These are phyloP conservation scores for Nannospalax galili DNA, from an alignment of 2,113 vertebrate species.

Conservation along the genomic window DNA sequence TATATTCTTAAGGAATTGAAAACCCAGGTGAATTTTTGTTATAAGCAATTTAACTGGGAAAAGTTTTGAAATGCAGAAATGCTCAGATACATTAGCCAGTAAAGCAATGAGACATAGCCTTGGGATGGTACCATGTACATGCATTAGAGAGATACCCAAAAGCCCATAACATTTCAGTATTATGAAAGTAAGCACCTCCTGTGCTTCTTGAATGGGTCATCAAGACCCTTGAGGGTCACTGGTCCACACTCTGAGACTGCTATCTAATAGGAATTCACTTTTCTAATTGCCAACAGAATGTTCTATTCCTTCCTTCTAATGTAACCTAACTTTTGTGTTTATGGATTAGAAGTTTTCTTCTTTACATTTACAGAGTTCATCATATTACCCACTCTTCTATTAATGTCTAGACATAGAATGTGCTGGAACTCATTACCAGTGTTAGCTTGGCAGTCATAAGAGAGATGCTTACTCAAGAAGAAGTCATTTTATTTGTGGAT, in stretches of 20 bases:
- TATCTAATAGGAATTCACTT: background rate
- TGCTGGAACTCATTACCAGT: constrained; percentile 58
- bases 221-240: background rate
- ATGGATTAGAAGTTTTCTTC: constrained; percentile 18
- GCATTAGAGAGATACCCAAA: background rate
- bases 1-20: background rate
- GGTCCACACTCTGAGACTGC: background rate
- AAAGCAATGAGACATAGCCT: background rate
- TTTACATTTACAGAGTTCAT: constrained; percentile 50
- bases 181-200: background rate
- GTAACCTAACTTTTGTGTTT: constrained; percentile 41
- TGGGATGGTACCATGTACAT: background rate
- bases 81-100: background rate
- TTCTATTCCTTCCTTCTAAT: constrained; percentile 25
- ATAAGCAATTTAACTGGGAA: constrained; percentile 47
- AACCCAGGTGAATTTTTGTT: constrained; percentile 13
- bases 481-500: constrained; percentile 80
- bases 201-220: background rate
- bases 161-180: background rate
- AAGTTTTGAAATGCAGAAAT: background rate
- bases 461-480: constrained; percentile 77
- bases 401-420: constrained; percentile 77
- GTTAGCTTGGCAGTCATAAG: constrained; percentile 57
- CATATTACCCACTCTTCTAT: constrained; percentile 71
- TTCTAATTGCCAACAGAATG: background rate